A percentile compares a stretch with the other conserved stretches of the same genome.
phyloP scores from a whole-genome alignment of 2,113 vertebrate genomes.

The Neotragus pygmaeus region DNA sequence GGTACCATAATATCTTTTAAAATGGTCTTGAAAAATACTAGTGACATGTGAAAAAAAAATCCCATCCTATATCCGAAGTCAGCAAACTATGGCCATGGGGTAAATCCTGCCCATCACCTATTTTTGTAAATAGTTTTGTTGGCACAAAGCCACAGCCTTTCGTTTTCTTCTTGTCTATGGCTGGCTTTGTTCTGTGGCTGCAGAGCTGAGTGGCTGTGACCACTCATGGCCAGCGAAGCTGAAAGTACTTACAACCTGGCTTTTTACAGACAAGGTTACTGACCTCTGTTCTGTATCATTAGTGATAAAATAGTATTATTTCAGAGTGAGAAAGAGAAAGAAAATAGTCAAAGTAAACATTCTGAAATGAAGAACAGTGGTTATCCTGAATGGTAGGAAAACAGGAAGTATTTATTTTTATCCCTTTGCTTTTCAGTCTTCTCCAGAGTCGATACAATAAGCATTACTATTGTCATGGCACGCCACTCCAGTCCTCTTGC shows the following conservation, averaged over 20 bases:
- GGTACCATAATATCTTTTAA: neutral
- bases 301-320: neutral
- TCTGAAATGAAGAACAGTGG: neutral
- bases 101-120: no score
- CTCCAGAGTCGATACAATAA: neutral
- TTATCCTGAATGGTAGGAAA: neutral
- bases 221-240: neutral
- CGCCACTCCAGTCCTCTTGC: no score
- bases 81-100: neutral
- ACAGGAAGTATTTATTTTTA: neutral
- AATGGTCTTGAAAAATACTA: neutral
- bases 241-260: neutral
- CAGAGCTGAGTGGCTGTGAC: neutral
- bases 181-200: neutral
- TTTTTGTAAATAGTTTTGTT: neutral
- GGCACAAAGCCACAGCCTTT: neutral
- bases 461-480: neutral
- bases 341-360: neutral
- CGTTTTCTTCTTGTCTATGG: accelerated
- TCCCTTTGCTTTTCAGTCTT: neutral
- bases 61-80: neutral
- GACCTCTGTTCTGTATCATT: neutral
- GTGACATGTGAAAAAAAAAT: neutral
- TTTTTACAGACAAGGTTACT: neutral
- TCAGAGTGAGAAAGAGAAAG: neutral